A percentile compares a stretch with the other conserved stretches of the same genome.
Conservation (phyloP, 2,888 invertebrate species). For the Dioctria linearis region DNA sequence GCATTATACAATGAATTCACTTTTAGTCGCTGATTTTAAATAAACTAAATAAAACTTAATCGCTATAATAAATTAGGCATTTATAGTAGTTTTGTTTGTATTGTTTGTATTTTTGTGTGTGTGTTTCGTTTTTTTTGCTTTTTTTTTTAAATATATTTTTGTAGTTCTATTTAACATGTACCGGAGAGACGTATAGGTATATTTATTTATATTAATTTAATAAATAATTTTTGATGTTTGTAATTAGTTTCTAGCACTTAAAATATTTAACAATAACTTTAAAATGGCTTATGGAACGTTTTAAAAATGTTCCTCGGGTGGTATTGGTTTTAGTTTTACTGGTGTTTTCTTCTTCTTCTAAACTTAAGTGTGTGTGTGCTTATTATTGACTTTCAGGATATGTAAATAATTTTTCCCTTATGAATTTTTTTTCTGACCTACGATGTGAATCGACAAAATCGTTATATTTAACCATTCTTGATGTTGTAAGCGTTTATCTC, state of each 20-base stretch:
- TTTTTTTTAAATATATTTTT: slow-evolving; percentile 2
- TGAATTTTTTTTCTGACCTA: too few relatives aligned
- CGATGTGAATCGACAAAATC: too few relatives aligned
- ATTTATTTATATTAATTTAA: slow-evolving; percentile 35
- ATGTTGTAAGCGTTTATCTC: too few relatives aligned
- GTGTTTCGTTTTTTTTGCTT: background rate
- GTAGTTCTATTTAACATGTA: slow-evolving; percentile 1
- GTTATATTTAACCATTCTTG: too few relatives aligned
- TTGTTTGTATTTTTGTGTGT: background rate
- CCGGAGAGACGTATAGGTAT: slow-evolving; percentile 32
- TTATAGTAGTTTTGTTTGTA: slow-evolving; percentile 22
- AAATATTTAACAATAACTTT: background rate
- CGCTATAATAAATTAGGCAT: slow-evolving; percentile 42
- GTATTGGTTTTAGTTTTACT: background rate
- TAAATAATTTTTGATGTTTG: slow-evolving; percentile 36
- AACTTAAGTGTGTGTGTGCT: background rate
- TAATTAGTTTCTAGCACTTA: slow-evolving; percentile 25
- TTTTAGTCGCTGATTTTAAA: slow-evolving; percentile 36
- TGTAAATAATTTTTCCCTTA: too few relatives aligned
- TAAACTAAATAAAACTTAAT: slow-evolving; percentile 46
- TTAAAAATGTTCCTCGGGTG: background rate
- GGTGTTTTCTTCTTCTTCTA: background rate
- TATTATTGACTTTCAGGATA: too few relatives aligned
- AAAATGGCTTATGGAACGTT: slow-evolving; percentile 48
- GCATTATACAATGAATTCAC: slow-evolving; percentile 44